phyloP scores from a whole-genome alignment of 2,797 vertebrate genomes.

The Jordanella pulchra region DNA sequence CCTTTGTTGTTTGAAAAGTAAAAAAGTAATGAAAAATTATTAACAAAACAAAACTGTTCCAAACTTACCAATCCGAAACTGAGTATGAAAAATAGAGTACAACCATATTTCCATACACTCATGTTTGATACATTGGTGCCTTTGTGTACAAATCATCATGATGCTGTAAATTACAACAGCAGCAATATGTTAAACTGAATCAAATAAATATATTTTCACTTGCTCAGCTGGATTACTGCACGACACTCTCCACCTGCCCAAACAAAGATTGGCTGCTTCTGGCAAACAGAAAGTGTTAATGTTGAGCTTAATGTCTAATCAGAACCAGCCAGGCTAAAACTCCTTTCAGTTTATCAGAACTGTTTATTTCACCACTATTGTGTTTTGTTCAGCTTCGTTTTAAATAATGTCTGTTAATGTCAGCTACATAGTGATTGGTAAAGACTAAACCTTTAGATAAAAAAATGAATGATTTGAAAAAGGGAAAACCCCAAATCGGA shows the following conservation, averaged over 20 bases:
- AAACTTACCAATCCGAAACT: neutral
- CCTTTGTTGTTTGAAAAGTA: too few species aligned
- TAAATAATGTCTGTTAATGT: neutral
- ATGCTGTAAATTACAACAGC: neutral
- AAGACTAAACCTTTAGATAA: neutral
- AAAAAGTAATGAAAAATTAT: too few species aligned
- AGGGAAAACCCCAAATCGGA: neutral
- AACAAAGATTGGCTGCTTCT: conserved; percentile 1
- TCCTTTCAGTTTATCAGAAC: neutral
- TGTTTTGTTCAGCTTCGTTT: neutral
- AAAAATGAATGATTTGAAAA: neutral
- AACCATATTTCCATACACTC: neutral
- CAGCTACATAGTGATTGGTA: neutral
- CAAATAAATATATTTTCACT: neutral
- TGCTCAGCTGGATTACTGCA: neutral
- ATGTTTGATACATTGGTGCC: neutral
- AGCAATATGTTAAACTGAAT: neutral
- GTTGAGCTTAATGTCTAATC: neutral
- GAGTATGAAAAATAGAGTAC: neutral
- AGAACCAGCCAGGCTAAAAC: neutral
- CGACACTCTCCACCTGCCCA: neutral
- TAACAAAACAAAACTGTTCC: too few species aligned
- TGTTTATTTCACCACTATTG: neutral
- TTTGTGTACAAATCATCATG: neutral
- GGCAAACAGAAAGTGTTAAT: neutral